These are phyloP conservation scores for Eledone cirrhosa DNA, from an alignment of 2,888 invertebrate genomes.

Conservation along the genomic window DNA sequence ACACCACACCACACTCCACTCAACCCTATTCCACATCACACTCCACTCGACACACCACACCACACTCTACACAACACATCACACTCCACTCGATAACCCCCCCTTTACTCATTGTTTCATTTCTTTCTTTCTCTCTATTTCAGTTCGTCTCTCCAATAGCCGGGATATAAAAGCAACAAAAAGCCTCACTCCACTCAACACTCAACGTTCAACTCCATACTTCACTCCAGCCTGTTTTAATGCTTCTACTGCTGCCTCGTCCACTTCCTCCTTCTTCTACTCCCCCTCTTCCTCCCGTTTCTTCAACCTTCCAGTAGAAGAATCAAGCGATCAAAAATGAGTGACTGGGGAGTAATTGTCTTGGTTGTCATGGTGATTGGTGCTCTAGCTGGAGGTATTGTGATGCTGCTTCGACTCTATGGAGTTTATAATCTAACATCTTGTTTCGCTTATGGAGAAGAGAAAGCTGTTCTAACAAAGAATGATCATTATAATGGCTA, in stretches of 20 bases:
- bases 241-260: background rate
- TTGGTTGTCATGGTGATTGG: slow-evolving; percentile 54
- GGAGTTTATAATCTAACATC: slow-evolving; percentile 54
- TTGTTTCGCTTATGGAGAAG: slow-evolving; percentile 59
- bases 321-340: slow-evolving; percentile 41
- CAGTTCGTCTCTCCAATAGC: too few species aligned
- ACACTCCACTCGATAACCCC: too few species aligned
- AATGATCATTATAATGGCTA: slow-evolving; percentile 60
- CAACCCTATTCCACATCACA: too few species aligned
- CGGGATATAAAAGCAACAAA: too few species aligned
- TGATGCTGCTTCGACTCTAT: slow-evolving; percentile 51
- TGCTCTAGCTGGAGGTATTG: slow-evolving; percentile 49
- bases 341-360: slow-evolving; percentile 57
- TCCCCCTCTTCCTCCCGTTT: background rate
- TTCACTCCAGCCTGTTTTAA: background rate
- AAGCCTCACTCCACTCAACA: too few species aligned
- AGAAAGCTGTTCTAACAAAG: slow-evolving; percentile 60
- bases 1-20: too few species aligned
- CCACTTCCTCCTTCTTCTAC: too few species aligned
- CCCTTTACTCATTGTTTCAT: too few species aligned
- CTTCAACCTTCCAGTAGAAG: background rate
- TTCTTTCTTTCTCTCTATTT: too few species aligned
- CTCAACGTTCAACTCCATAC: too few species aligned
- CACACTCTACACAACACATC: too few species aligned
- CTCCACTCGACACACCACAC: too few species aligned